Base-by-base conservation (phyloP, 2,888 invertebrate genomes). In the Acanthosepion esculentum region DNA sequence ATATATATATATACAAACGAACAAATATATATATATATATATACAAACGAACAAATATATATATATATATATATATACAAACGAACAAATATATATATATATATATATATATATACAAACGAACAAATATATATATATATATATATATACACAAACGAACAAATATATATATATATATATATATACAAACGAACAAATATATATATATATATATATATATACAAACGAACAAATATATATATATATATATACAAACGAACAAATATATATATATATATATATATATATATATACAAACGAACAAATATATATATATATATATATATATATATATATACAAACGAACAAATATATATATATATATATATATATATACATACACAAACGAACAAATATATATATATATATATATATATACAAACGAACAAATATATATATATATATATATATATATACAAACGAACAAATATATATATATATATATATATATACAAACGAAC, bases 221-320 rank as follows among this genome's bases (percentile, higher is more conserved):
- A 18, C 12, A 18, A 26, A 18, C 29, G 10, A 26, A 18, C 29
- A 18, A 26, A 91, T 91, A 41, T 26, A 91, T 18, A 91, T 18
- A 18, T 18, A 91, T 18, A 91, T 18, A 91, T 18, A 91, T 26
- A 91, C 10, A 91, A 3, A 91, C 10, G 29, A 3, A 91, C 10
- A 41, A 26, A 91, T 15, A 91, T 91, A 91, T 91, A 91, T 91
- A 41, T 33, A 41, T 91, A 12, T 15, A 12, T 91, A 12, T 91
- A 12, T 91, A 12, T 91, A 18, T 18, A 18, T 26, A 18, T 91
- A 91, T 91, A 91, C 29, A 91, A 26, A 91, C 29, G 29, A 26
- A 91, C 12, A 91, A 26, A 91, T 91, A 91, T 91, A 91, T 91
- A 91, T 91, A 91, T 91, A 91, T 91, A 91, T 91, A 91, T 91